A percentile compares a stretch with the other conserved stretches of the same genome.
Conservation (phyloP, 2,797 vertebrate species). For the Echeneis naucrates region DNA sequence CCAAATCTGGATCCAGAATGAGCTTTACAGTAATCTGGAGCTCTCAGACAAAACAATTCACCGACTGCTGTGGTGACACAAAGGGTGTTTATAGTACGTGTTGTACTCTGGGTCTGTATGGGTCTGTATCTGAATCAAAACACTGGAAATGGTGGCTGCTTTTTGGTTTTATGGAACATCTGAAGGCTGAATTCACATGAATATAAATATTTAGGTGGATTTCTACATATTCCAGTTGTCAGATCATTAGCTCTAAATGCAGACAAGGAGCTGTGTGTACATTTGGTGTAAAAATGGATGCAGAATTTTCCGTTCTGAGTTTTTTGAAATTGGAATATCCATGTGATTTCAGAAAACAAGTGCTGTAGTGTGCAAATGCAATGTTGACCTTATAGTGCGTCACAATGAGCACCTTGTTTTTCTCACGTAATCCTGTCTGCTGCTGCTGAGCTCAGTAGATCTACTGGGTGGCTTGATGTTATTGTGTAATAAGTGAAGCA, state of each 20-base stretch:
- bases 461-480: constrained; percentile 31
- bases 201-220: constrained; percentile 1
- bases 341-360: constrained; percentile 47
- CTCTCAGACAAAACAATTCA: constrained; percentile 64
- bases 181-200: not conserved
- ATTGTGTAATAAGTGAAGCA: constrained; percentile 59
- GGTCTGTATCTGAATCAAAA: constrained; percentile 50
- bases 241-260: constrained; percentile 3
- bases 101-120: constrained; percentile 3
- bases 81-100: constrained; percentile 47
- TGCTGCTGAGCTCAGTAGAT: constrained; percentile 18
- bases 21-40: constrained; percentile 71
- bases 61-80: constrained; percentile 53
- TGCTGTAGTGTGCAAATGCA: constrained; percentile 14
- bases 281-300: constrained; percentile 32
- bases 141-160: constrained; percentile 18
- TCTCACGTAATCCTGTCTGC: constrained; percentile 50
- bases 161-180: constrained; percentile 5
- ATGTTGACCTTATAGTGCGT: not conserved
- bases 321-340: constrained; percentile 39
- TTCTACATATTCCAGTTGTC: not conserved
- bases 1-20: constrained; percentile 66
- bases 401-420: constrained; percentile 69
- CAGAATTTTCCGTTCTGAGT: constrained; percentile 1
- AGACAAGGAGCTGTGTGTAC: not conserved